phyloP scores from a whole-genome alignment of 30 jellyfish, hydroid and myxozoan genomes.

The Aurelia sp. region DNA sequence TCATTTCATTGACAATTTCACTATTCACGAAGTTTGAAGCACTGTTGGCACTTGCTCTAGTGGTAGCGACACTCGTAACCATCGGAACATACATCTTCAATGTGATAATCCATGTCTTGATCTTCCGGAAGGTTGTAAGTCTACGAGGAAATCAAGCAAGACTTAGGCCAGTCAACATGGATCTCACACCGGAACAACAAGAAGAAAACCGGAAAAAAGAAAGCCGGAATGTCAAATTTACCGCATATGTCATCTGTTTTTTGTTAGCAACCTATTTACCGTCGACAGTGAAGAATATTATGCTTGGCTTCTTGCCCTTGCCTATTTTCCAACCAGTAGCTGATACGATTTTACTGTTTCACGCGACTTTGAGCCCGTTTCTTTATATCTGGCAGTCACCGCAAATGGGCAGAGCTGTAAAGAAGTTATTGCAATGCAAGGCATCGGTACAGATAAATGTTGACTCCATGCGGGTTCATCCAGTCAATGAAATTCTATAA shows the following conservation, averaged over 20 bases:
- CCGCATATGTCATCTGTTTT: constrained; percentile 46
- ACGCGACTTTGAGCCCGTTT: constrained; percentile 60
- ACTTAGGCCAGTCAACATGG: constrained; percentile 10
- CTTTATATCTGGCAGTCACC: constrained; percentile 69
- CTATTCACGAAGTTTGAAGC: background rate
- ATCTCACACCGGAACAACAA: constrained; percentile 3
- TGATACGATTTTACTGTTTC: constrained; percentile 36
- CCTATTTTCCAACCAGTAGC: background rate
- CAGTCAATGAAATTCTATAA: background rate
- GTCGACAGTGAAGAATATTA: constrained; percentile 2
- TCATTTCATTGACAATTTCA: background rate
- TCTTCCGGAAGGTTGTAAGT: constrained; percentile 2
- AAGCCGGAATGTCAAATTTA: constrained; percentile 29
- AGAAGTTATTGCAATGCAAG: background rate
- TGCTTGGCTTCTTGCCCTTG: background rate
- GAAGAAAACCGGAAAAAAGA: constrained; percentile 39
- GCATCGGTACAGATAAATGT: background rate
- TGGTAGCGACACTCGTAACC: constrained; percentile 22
- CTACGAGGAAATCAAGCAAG: constrained; percentile 13
- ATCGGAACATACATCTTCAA: constrained; percentile 50
- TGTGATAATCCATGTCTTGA: constrained; percentile 40
- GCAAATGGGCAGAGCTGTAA: constrained; percentile 47
- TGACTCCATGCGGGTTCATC: background rate
- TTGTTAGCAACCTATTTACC: constrained; percentile 45
- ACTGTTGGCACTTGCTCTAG: background rate